Evolutionary conservation across 35 echinoderm and acorn worm species (phyloP).

Genomic region (Ophioderma brevispina): DNA sequence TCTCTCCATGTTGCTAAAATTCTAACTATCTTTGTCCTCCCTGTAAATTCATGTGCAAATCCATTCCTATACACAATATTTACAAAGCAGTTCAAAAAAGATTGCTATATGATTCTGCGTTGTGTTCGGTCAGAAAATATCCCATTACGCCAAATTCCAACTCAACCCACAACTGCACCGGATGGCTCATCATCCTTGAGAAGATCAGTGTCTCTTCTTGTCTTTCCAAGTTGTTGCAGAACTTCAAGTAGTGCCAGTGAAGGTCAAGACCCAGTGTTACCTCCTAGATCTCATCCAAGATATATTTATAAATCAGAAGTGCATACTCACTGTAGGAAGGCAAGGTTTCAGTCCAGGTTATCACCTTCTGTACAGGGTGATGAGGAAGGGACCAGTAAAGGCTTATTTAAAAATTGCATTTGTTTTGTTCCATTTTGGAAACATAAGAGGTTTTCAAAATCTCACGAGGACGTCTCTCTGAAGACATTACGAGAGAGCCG

Average conservation of each 20-base stretch:
- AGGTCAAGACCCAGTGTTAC: not conserved
- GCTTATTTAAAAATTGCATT: not conserved
- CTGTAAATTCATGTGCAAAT: conserved; percentile 93
- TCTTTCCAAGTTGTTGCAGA: not conserved
- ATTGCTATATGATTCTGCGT: conserved; percentile 64
- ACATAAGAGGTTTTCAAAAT: not conserved
- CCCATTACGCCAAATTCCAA: not conserved
- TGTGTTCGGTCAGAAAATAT: not conserved
- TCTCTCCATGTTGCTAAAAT: conserved; percentile 79
- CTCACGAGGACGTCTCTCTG: not conserved
- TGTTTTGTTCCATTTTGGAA: not conserved
- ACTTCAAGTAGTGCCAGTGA: not conserved
- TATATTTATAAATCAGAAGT: not conserved
- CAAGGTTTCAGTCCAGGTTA: not conserved
- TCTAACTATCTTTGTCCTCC: conserved; percentile 83
- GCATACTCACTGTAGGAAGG: not conserved
- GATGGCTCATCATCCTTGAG: not conserved
- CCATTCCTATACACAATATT: conserved; percentile 94
- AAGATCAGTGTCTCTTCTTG: not conserved
- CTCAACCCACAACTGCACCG: too few relatives aligned
- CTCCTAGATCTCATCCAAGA: not conserved
- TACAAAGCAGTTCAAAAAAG: conserved; percentile 98
- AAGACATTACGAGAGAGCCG: not conserved
- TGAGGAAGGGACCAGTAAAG: not conserved
- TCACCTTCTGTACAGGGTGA: not conserved